phyloP scores from a whole-genome alignment of 2,797 vertebrate genomes.

The Dendrocincla tyrannina region DNA sequence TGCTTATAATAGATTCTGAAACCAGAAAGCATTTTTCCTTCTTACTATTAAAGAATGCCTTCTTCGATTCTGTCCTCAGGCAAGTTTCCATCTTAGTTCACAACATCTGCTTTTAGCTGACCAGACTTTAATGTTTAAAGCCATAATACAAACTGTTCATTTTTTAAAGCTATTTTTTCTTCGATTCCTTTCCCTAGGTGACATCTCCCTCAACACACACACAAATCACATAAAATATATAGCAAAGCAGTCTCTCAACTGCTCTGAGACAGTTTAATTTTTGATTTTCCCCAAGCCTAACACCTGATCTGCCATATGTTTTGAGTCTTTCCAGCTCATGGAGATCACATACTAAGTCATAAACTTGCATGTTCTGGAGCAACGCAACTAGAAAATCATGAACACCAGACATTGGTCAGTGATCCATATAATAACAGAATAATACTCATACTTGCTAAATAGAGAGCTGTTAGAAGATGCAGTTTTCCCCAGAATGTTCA shows the following conservation, averaged over 20 bases:
- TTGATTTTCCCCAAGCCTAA: slow-evolving; percentile 76
- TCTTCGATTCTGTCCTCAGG: slow-evolving; percentile 64
- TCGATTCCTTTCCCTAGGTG: slow-evolving; percentile 63
- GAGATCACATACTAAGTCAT: slow-evolving; percentile 68
- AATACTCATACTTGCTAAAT: slow-evolving; percentile 24
- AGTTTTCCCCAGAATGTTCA: slow-evolving; percentile 9
- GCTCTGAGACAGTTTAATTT: slow-evolving; percentile 77
- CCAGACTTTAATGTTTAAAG: slow-evolving; percentile 72
- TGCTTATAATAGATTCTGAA: slow-evolving; percentile 26
- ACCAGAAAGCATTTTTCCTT: slow-evolving; percentile 43
- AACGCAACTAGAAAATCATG: slow-evolving; percentile 60
- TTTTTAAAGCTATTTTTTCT: slow-evolving; percentile 70
- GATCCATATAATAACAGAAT: slow-evolving; percentile 33
- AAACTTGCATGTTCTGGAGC: slow-evolving; percentile 64
- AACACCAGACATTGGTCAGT: slow-evolving; percentile 62
- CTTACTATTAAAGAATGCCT: slow-evolving; percentile 51
- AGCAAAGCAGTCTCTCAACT: slow-evolving; percentile 73
- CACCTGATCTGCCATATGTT: slow-evolving; percentile 79
- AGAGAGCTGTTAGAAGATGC: slow-evolving; percentile 28
- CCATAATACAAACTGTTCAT: slow-evolving; percentile 70
- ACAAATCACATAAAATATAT: slow-evolving; percentile 78
- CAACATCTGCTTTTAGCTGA: slow-evolving; percentile 74
- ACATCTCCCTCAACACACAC: slow-evolving; percentile 65
- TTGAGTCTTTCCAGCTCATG: slow-evolving; percentile 71
- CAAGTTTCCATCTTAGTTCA: slow-evolving; percentile 70